Conservation (phyloP, 2,113 vertebrate genomes). For the Rallus limicola region DNA sequence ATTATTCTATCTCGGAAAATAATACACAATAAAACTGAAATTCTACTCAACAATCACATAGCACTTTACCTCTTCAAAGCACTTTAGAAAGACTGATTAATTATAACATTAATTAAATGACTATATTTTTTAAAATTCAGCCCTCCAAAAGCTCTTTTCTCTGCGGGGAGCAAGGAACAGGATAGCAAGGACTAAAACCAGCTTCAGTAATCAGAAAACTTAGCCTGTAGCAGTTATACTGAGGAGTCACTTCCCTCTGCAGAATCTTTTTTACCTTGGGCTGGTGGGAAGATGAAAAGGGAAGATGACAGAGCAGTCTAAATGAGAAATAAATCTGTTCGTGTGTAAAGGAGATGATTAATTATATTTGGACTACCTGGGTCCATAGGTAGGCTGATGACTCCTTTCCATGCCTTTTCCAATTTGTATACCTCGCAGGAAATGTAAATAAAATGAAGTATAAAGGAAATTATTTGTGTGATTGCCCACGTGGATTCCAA, state of each 20-base stretch:
- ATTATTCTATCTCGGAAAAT: conserved; percentile 48
- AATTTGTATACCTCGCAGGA: not conserved
- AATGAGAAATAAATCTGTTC: not conserved
- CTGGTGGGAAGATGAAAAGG: conserved; percentile 23
- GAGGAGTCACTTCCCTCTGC: conserved; percentile 21
- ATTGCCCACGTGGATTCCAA: not conserved
- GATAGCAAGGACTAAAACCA: conserved; percentile 33
- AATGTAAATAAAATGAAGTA: not conserved
- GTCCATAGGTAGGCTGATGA: not conserved
- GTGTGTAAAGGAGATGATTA: not conserved
- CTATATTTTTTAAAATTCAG: not conserved
- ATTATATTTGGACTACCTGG: not conserved
- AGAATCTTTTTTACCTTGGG: conserved; percentile 26
- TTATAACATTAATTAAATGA: conserved; percentile 31
- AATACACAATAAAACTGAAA: conserved; percentile 43
- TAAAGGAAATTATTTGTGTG: not conserved
- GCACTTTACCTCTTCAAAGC: conserved; percentile 46
- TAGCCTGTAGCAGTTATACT: conserved; percentile 47
- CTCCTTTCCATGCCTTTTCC: not conserved
- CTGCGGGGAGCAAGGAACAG: conserved; percentile 18
- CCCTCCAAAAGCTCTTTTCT: conserved; percentile 11
- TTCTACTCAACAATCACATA: conserved; percentile 10
- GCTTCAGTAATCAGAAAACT: conserved; percentile 46
- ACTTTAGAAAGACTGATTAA: conserved; percentile 57
- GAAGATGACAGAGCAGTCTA: conserved; percentile 13